These are phyloP conservation scores for Myoxocephalus aenaeus DNA, from an alignment of 2,797 vertebrate genomes.

Conservation along the genomic window DNA sequence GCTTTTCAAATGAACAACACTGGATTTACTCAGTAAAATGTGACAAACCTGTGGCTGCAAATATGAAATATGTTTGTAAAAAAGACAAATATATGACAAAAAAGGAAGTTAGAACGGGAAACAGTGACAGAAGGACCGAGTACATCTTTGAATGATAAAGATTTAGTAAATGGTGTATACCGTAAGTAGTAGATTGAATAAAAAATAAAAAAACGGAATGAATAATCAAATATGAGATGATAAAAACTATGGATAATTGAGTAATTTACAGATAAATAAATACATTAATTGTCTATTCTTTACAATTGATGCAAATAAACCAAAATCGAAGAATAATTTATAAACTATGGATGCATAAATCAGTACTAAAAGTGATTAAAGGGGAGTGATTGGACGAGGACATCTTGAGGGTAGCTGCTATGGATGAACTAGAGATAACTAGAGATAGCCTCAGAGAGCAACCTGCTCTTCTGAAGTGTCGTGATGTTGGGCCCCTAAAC, in stretches of 20 bases:
- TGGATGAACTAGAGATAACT: not conserved
- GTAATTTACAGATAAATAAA: not conserved
- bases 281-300: too few species aligned
- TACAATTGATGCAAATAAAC: not conserved
- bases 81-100: not conserved
- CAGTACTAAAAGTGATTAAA: not conserved
- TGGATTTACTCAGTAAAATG: conserved; percentile 8
- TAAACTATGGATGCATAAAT: not conserved
- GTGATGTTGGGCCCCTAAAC: not conserved
- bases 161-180: not conserved
- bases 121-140: not conserved
- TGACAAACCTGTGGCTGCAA: not conserved
- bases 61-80: not conserved
- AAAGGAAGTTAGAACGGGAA: not conserved
- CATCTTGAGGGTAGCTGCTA: not conserved
- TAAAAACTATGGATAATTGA: not conserved
- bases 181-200: not conserved
- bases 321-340: too few species aligned
- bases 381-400: not conserved
- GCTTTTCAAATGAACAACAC: conserved; percentile 31
- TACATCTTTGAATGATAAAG: not conserved
- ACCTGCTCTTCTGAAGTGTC: conserved; percentile 14
- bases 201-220: not conserved
- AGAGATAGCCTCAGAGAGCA: not conserved
- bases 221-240: not conserved